phyloP scores from a whole-genome alignment of 2,113 vertebrate species.

The Megaceryle torquata region DNA sequence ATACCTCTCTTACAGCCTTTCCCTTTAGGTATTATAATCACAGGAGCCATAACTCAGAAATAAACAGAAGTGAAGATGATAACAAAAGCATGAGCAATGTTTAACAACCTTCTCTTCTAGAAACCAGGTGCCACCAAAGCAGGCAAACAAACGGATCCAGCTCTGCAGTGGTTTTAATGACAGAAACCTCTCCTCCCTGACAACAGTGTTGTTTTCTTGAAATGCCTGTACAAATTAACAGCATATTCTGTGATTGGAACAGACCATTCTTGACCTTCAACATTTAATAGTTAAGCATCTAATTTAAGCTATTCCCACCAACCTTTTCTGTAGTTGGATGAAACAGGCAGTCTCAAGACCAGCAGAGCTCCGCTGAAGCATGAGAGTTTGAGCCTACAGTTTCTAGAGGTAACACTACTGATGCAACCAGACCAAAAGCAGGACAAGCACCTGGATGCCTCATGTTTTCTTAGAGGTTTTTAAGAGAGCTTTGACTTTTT shows the following conservation, averaged over 20 bases:
- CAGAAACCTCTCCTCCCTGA: not conserved
- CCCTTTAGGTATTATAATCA: not conserved
- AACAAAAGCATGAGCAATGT: not conserved
- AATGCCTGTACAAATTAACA: not conserved
- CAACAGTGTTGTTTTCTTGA: not conserved
- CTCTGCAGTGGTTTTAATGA: not conserved
- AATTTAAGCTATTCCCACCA: not conserved
- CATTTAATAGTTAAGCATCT: not conserved
- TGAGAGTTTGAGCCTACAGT: not conserved
- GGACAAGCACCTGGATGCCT: not conserved
- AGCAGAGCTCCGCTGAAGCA: not conserved
- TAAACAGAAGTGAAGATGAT: conserved; percentile 21
- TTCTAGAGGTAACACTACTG: not conserved
- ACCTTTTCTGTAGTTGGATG: not conserved
- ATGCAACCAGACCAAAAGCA: not conserved
- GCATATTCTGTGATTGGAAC: not conserved
- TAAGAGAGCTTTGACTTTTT: not conserved
- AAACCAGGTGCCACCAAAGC: not conserved
- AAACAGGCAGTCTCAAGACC: not conserved
- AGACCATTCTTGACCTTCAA: not conserved
- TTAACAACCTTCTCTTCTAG: not conserved
- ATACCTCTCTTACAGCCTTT: not conserved
- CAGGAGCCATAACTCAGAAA: not conserved
- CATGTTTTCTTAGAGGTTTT: not conserved
- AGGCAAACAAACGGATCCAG: not conserved